Percentiles rank a stretch among this genome's conserved stretches.
Conservation (phyloP, 2,113 vertebrate genomes). For the Myotis brandtii region DNA sequence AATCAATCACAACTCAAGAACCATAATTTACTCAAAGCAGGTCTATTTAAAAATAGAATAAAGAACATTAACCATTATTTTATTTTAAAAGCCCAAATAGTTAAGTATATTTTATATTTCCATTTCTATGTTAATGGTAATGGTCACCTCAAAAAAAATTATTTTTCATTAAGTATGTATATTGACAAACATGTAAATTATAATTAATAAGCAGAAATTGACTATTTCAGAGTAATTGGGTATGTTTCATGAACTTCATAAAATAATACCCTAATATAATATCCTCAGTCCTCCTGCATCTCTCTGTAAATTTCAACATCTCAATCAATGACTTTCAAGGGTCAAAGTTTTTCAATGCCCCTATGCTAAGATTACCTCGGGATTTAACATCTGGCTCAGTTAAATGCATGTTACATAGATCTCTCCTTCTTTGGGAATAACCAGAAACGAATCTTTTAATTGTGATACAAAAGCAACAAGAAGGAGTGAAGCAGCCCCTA, state of each 20-base stretch:
- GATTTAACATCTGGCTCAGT: background rate
- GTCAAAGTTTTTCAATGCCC: background rate
- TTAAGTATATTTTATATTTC: slow-evolving; percentile 12
- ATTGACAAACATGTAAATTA: background rate
- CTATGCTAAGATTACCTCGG: background rate
- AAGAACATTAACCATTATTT: background rate
- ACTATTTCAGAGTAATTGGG: background rate
- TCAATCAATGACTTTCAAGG: background rate
- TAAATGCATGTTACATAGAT: background rate
- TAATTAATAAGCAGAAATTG: slow-evolving; percentile 5
- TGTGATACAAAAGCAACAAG: background rate
- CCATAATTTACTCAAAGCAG: slow-evolving; percentile 23
- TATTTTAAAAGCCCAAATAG: background rate
- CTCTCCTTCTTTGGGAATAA: background rate
- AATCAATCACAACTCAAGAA: background rate
- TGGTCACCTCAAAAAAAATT: background rate
- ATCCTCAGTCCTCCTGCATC: background rate
- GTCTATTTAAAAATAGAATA: slow-evolving; percentile 11
- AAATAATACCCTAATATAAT: background rate
- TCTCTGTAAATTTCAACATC: slow-evolving; percentile 12
- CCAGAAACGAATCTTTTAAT: background rate
- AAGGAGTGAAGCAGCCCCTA: background rate
- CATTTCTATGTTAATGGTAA: background rate
- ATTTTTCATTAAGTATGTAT: background rate
- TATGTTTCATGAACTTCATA: background rate